phyloP scores from a whole-genome alignment of 2,113 vertebrate genomes.

The Lota lota region DNA sequence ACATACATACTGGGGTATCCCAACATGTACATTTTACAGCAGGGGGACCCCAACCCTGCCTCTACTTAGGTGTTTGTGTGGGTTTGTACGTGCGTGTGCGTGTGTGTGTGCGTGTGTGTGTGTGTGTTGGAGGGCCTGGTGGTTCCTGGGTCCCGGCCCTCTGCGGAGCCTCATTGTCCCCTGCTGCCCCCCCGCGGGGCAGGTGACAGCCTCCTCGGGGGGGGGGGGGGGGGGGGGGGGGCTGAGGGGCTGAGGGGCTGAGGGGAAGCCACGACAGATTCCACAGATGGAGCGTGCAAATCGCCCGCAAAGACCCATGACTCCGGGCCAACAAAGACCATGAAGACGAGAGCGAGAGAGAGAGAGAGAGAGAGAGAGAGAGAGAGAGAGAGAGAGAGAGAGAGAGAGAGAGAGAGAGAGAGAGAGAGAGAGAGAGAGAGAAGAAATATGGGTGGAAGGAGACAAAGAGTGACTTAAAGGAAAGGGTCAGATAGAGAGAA shows the following conservation, averaged over 20 bases:
- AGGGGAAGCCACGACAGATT: constrained; percentile 92
- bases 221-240: constrained; percentile 80
- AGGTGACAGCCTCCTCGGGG: constrained; percentile 93
- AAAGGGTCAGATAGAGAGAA: constrained; percentile 36
- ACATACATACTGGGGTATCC: too few species aligned
- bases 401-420: constrained; percentile 69
- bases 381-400: constrained; percentile 77
- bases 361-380: constrained; percentile 74
- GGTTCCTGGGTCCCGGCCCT: constrained; percentile 67
- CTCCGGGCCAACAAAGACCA: constrained; percentile 90
- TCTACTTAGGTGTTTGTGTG: too few species aligned
- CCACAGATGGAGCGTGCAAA: constrained; percentile 99
- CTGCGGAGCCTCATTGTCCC: constrained; percentile 73
- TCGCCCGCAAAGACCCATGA: constrained; percentile 87
- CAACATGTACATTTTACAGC: too few species aligned
- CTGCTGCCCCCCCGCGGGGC: constrained; percentile 83
- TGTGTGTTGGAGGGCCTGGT: constrained; percentile 60
- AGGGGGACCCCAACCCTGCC: too few species aligned
- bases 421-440: constrained; percentile 8
- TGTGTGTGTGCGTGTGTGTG: constrained; percentile 6
- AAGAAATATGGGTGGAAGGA: constrained; percentile 27
- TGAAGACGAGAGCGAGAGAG: constrained; percentile 59
- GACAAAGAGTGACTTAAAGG: constrained; percentile 35
- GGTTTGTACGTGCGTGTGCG: constrained; percentile 16
- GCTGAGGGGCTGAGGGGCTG: too few species aligned